Conservation (phyloP, 2,888 invertebrate species). For the Azorinus chamasolen region DNA sequence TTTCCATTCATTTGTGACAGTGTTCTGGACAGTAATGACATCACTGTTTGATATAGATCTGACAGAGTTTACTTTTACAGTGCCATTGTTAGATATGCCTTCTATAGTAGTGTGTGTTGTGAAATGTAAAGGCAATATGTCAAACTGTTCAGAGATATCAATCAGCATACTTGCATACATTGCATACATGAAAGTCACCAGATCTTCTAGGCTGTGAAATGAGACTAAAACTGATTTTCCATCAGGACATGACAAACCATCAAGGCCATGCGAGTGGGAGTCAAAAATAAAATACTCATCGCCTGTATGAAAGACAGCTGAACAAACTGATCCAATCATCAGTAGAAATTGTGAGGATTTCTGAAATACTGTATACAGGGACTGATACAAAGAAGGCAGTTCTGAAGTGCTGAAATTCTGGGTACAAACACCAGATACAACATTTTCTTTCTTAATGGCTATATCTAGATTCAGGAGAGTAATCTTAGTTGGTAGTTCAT, state of each 20-base stretch:
- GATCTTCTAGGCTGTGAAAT: constrained; percentile 20
- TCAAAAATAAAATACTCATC: constrained; percentile 11
- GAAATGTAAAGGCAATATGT: constrained; percentile 28
- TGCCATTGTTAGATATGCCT: background rate
- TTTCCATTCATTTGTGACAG: too few relatives aligned
- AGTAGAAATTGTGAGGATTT: background rate
- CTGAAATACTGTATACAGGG: background rate
- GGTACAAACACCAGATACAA: constrained; percentile 2
- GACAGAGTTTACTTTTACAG: too few relatives aligned
- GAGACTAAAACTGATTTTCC: constrained; percentile 34
- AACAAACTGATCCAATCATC: constrained; percentile 35
- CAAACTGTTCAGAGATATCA: constrained; percentile 22
- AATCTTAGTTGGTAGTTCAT: constrained; percentile 31
- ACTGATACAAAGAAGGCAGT: background rate
- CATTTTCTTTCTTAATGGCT: background rate
- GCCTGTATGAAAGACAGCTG: constrained; percentile 16
- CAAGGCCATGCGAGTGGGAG: constrained; percentile 35
- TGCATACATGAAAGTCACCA: constrained; percentile 27
- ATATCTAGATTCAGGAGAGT: background rate
- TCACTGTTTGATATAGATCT: too few relatives aligned
- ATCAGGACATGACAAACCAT: constrained; percentile 30
- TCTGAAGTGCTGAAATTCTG: background rate
- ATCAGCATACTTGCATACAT: constrained; percentile 22
- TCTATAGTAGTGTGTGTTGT: background rate
- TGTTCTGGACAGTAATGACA: too few relatives aligned